These are phyloP conservation scores for Picathartes gymnocephalus DNA, from an alignment of 2,113 vertebrate species.

Conservation along the genomic window DNA sequence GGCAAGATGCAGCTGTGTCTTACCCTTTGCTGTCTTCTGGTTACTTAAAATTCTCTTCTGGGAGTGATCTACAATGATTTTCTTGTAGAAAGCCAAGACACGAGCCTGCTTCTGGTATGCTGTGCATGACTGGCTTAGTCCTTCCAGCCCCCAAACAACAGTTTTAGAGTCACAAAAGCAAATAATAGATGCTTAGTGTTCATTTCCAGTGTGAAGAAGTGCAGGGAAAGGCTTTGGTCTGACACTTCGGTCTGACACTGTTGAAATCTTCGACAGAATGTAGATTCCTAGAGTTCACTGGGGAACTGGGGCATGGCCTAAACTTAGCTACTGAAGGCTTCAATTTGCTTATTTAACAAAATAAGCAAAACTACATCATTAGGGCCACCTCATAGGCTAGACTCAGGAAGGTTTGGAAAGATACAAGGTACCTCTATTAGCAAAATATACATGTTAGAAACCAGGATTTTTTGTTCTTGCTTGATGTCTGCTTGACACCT, in stretches of 20 bases:
- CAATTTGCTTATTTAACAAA: neutral
- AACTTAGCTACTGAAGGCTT: neutral
- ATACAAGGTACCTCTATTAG: neutral
- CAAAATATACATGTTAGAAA: neutral
- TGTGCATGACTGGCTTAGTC: neutral
- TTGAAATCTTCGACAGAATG: neutral
- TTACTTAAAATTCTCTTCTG: neutral
- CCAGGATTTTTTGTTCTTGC: accelerated
- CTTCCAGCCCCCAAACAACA: neutral
- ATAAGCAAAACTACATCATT: neutral
- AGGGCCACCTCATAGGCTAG: neutral
- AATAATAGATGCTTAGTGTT: neutral
- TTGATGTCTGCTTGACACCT: neutral
- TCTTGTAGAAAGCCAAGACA: neutral
- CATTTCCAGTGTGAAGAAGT: neutral
- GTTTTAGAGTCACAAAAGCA: neutral
- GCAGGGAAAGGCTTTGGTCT: neutral
- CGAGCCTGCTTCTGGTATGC: neutral
- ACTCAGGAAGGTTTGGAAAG: neutral
- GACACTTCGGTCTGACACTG: neutral
- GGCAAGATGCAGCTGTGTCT: neutral
- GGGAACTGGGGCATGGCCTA: neutral
- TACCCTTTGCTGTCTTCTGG: neutral
- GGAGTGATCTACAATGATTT: neutral
- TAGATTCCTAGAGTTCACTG: neutral